Base-by-base conservation (phyloP, 1,140 invertebrate species). In the Hycleus phaleratus region DNA sequence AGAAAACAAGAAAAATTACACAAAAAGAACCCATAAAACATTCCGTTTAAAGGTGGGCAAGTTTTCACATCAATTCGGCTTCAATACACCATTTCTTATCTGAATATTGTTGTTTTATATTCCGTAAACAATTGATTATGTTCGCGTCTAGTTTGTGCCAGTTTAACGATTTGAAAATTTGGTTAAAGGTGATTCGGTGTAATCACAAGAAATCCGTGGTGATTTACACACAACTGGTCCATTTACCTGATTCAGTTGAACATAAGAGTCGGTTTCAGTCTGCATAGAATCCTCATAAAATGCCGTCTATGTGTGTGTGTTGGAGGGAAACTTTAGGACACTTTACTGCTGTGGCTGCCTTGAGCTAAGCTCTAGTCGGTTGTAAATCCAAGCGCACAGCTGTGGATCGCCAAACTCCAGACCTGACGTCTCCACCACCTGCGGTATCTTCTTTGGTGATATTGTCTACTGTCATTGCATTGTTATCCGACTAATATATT, bases 211-310 rank as follows among this genome's bases (percentile, higher is more conserved):
- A 64, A 64, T 64, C 59, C 59, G 45, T 24, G 44, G 47, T 61
- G 62, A 64, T 61, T 56, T 59, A 61, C 18, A 46, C 54, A 60
- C 49, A 32, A 32, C 32, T 7, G 54, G 58, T 58, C 61, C 58
- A 55, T 58, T 58, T 54, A 46, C 49, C 38, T 57, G 32, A 32
- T 32, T 32, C 32, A 32, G 32, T 32, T 46, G 42, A 52, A 53
- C 45, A 48, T 56, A 50, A 48, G 53, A 58, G 61, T 61, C 61
- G 58, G 54, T 64, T 55, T 51, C 52, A 55, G 51, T 63, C 59
- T 61, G 62, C 62, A 61, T 64, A 56, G 62, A 64, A 64, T 64
- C 59, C 61, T 64, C 62, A 61, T 64, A 64, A 64, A 64, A 60
- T 58, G 1, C 1, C 1, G 0, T 18, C 18, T 18, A 18, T 18